Conservation (phyloP, 2,888 invertebrate species). For the Cacoxenus indagator region DNA sequence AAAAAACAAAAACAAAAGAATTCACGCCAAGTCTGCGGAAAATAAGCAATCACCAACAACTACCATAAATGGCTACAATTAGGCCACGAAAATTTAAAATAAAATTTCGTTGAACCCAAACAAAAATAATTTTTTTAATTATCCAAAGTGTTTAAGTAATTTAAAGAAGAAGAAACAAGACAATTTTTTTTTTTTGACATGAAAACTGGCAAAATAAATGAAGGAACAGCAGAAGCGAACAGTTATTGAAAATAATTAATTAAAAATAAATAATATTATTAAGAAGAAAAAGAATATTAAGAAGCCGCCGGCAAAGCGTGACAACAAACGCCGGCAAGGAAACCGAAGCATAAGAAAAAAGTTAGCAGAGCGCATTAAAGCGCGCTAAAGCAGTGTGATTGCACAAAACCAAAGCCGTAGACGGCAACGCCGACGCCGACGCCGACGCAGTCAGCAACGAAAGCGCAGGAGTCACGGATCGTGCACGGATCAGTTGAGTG, state of each 20-base stretch:
- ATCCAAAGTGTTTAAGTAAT: not conserved
- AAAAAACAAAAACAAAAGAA: too few species aligned
- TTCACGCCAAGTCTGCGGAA: too few species aligned
- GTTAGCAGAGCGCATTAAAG: too few species aligned
- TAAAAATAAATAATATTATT: not conserved
- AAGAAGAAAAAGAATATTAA: not conserved
- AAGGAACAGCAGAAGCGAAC: not conserved
- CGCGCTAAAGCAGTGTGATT: too few species aligned
- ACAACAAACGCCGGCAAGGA: not conserved
- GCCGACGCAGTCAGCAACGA: too few species aligned
- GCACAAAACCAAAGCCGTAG: too few species aligned
- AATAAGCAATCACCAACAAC: conserved; percentile 19
- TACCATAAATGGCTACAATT: not conserved
- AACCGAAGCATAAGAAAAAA: conserved; percentile 4
- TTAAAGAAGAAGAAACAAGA: not conserved
- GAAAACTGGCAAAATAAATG: not conserved
- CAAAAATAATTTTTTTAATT: not conserved
- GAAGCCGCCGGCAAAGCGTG: conserved; percentile 1
- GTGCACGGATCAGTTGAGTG: too few species aligned
- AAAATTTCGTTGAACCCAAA: conserved; percentile 5
- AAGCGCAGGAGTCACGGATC: too few species aligned
- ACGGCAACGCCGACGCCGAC: too few species aligned
- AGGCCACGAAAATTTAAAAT: not conserved
- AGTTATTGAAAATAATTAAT: not conserved
- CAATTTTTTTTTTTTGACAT: not conserved